phyloP scores from a whole-genome alignment of 2,113 vertebrate species.

The Meriones unguiculatus region DNA sequence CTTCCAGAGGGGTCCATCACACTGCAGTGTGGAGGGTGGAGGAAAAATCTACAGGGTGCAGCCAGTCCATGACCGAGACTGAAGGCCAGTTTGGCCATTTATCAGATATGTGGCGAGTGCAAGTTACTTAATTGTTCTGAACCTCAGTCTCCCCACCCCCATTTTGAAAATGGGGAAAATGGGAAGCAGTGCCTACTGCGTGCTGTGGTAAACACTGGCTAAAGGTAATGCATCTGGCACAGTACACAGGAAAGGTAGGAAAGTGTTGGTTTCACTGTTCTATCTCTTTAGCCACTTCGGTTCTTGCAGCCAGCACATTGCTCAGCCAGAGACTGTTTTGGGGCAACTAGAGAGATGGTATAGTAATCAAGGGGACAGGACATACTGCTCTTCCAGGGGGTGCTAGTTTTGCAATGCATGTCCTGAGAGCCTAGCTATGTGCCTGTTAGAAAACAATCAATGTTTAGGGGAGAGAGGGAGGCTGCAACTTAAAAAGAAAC shows the following conservation, averaged over 20 bases:
- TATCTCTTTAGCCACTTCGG: background rate
- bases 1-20: fast-evolving
- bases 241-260: fast-evolving
- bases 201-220: fast-evolving
- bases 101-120: background rate
- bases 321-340: too few species aligned
- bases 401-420: too few species aligned
- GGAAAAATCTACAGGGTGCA: fast-evolving
- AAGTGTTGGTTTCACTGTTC: fast-evolving
- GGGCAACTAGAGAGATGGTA: background rate
- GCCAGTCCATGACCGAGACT: background rate
- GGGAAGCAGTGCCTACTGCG: background rate
- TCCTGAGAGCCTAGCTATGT: background rate
- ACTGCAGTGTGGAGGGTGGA: too few species aligned
- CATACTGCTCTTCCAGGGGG: background rate
- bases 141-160: fast-evolving
- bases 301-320: background rate
- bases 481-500: background rate
- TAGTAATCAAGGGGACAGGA: background rate
- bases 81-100: background rate
- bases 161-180: background rate
- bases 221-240: background rate
- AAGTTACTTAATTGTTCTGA: background rate
- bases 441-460: background rate
- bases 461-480: fast-evolving